Evolutionary conservation across 2,797 vertebrate genomes (phyloP).

Genomic region (Tapirus indicus): DNA sequence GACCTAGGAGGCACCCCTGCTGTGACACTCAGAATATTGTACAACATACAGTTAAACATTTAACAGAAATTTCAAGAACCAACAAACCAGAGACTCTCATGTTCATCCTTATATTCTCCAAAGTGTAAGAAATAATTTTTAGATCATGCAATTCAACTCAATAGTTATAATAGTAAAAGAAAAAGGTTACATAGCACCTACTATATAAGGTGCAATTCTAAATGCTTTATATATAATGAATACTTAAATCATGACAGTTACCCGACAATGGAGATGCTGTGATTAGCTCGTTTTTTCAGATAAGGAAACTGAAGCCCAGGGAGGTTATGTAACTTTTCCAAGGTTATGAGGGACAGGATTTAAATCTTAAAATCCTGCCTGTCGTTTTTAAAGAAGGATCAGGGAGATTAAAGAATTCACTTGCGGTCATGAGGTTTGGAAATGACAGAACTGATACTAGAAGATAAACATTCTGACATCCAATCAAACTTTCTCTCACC

Average conservation of each 20-base stretch:
- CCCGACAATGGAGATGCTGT: not conserved
- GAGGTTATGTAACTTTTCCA: not conserved
- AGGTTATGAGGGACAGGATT: not conserved
- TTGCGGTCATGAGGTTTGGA: not conserved
- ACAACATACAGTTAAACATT: not conserved
- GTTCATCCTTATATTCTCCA: not conserved
- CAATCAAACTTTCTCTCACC: not conserved
- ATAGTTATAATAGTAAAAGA: not conserved
- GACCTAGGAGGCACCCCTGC: fast-evolving
- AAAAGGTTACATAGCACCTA: not conserved
- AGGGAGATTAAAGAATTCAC: not conserved
- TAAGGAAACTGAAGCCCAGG: not conserved
- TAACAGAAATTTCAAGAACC: not conserved
- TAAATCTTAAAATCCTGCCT: not conserved
- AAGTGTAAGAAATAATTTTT: not conserved
- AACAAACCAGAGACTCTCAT: not conserved
- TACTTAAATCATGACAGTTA: not conserved
- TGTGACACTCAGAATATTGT: not conserved
- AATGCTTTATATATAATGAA: not conserved
- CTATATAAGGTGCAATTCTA: not conserved
- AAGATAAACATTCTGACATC: not conserved
- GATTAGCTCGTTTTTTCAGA: not conserved
- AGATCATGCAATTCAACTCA: not conserved
- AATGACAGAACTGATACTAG: not conserved
- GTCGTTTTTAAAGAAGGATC: not conserved